Conservation (phyloP, 1,140 invertebrate species). For the Sminthurinus signatus region DNA sequence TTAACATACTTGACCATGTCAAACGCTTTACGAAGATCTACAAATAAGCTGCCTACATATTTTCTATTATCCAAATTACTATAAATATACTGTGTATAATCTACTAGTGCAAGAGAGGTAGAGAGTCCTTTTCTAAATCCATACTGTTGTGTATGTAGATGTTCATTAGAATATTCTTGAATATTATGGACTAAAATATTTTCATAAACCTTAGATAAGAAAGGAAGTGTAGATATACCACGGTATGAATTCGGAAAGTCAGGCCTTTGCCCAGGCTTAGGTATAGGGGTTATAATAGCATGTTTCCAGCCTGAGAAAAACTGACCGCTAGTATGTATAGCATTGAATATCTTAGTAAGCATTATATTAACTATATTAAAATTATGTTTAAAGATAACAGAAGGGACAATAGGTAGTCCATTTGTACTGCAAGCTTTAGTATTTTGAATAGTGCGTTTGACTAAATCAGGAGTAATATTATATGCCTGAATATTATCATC, state of each 20-base stretch:
- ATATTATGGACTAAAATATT: too few species aligned
- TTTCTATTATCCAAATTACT: too few species aligned
- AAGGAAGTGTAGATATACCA: not conserved
- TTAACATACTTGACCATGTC: too few species aligned
- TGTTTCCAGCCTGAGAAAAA: not conserved
- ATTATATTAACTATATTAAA: not conserved
- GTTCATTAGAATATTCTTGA: too few species aligned
- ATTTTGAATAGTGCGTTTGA: not conserved
- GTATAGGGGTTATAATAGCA: not conserved
- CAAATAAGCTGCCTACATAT: too few species aligned
- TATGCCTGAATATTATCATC: too few species aligned
- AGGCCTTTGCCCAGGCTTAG: not conserved
- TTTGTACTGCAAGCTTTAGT: not conserved
- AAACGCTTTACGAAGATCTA: too few species aligned
- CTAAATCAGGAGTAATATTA: too few species aligned
- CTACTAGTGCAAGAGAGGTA: too few species aligned
- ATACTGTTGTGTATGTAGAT: too few species aligned
- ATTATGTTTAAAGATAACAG: not conserved
- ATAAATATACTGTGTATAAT: too few species aligned
- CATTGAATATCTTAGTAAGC: not conserved
- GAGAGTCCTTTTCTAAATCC: too few species aligned
- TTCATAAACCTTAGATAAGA: constrained; percentile 7
- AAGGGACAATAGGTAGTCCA: not conserved
- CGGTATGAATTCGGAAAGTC: not conserved
- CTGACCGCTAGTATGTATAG: not conserved